Conservation (phyloP, 2,888 invertebrate species). For the Penaeus monodon region DNA sequence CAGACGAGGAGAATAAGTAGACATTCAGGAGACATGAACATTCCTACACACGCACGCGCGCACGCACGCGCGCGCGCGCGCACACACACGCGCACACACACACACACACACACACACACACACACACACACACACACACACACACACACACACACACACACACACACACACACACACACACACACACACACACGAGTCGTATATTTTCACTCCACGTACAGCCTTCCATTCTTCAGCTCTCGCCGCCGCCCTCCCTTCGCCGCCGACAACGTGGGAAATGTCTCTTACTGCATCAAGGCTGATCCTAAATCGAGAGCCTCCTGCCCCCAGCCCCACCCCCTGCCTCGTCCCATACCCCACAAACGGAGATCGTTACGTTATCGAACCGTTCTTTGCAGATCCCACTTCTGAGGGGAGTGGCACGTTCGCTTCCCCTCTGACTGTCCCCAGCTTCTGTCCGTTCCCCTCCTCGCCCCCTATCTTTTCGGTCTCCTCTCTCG, state of each 20-base stretch:
- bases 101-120: constrained; percentile 27
- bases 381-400: no score
- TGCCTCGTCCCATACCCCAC: no score
- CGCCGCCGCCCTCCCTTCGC: background rate
- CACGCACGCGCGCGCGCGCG: background rate
- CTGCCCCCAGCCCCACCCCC: no score
- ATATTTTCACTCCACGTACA: background rate
- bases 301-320: no score
- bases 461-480: background rate
- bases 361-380: no score
- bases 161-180: constrained; percentile 10
- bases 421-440: background rate
- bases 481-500: background rate
- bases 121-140: constrained; percentile 32
- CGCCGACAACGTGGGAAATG: background rate
- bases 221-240: background rate
- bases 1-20: no score
- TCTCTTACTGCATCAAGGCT: no score
- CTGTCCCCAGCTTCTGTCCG: background rate
- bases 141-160: constrained; percentile 32
- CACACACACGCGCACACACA: background rate
- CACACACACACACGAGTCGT: background rate
- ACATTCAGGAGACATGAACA: background rate
- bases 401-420: no score
- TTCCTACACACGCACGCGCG: background rate